phyloP scores from a whole-genome alignment of 2,113 vertebrate genomes.

The Daphoenositta chrysoptera region DNA sequence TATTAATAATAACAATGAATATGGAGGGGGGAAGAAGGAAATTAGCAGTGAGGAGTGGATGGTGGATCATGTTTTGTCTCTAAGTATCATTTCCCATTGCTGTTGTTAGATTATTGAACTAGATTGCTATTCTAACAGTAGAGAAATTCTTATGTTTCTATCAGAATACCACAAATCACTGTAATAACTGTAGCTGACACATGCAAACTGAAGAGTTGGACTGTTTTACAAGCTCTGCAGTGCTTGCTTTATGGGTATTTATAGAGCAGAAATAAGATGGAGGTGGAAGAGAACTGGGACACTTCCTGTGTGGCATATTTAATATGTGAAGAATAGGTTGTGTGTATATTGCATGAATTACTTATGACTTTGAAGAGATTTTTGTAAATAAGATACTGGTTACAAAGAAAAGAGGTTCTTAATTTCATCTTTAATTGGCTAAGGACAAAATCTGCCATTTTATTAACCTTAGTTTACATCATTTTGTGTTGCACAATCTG shows the following conservation, averaged over 20 bases:
- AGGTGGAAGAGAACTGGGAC: background rate
- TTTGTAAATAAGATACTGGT: background rate
- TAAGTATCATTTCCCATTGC: background rate
- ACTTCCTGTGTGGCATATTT: background rate
- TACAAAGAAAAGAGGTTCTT: background rate
- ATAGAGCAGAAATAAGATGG: background rate
- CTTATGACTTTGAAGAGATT: background rate
- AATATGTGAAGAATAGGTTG: background rate
- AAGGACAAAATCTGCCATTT: background rate
- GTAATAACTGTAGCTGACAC: background rate
- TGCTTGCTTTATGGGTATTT: background rate
- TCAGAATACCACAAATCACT: background rate
- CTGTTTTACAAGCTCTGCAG: background rate
- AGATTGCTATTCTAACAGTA: background rate
- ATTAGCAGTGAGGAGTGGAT: background rate
- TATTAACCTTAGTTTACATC: background rate
- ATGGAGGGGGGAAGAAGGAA: background rate
- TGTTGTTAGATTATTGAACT: background rate
- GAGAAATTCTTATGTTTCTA: background rate
- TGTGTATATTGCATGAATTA: background rate
- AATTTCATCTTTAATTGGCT: background rate
- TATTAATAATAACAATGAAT: background rate
- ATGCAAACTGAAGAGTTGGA: background rate
- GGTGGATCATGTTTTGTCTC: background rate
- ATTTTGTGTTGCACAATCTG: background rate